phyloP scores from a whole-genome alignment of 1,140 invertebrate genomes.

The Ylistrum balloti region DNA sequence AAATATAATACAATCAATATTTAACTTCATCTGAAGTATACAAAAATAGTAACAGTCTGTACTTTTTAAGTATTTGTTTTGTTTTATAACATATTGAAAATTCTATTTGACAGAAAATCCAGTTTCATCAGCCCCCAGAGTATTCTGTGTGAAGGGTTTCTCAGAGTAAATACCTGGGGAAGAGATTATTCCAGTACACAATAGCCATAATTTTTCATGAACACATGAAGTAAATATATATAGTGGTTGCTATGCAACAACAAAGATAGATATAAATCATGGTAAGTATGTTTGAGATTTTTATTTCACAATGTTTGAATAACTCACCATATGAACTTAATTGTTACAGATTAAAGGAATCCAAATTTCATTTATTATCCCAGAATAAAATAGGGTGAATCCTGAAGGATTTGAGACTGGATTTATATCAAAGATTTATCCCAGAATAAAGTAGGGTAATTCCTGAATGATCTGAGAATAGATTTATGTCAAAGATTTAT shows the following conservation, averaged over 20 bases:
- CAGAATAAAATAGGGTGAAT: too few species aligned
- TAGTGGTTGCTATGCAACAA: neutral
- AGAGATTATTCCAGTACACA: too few species aligned
- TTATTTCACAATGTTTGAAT: neutral
- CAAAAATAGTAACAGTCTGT: too few species aligned
- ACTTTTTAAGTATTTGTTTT: too few species aligned
- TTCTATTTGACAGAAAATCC: neutral
- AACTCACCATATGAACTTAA: neutral
- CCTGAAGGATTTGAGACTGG: neutral
- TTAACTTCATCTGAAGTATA: too few species aligned
- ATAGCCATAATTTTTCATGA: too few species aligned
- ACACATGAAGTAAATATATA: too few species aligned
- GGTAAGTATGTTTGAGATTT: neutral
- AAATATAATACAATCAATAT: too few species aligned
- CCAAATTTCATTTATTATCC: too few species aligned
- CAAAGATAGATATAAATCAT: neutral
- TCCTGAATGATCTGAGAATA: too few species aligned
- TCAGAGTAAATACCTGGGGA: neutral
- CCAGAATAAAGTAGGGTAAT: too few species aligned
- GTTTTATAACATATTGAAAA: neutral
- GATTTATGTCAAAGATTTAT: slow-evolving; percentile 32
- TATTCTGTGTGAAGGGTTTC: neutral
- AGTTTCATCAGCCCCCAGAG: neutral
- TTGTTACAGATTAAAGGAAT: neutral
- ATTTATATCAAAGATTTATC: too few species aligned